phyloP scores from a whole-genome alignment of 2,888 invertebrate species.

The Ectobius pallidus region DNA sequence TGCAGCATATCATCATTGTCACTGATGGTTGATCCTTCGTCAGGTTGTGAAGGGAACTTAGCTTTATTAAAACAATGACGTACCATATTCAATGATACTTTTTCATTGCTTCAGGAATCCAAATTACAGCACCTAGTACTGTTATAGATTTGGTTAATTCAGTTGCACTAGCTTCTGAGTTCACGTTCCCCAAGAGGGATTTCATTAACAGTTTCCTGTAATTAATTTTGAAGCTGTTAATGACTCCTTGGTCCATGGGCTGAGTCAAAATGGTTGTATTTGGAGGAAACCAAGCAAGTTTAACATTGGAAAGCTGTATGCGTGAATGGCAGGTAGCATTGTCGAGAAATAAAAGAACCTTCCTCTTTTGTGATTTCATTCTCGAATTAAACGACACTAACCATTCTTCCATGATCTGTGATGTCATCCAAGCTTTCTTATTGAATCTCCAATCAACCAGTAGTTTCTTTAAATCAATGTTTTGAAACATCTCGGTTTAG shows the following conservation, averaged over 20 bases:
- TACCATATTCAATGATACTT: neutral
- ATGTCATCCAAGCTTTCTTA: conserved; percentile 24
- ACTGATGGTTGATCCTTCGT: neutral
- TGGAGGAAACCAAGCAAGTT: conserved; percentile 7
- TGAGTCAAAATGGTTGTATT: neutral
- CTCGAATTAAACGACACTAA: conserved; percentile 8
- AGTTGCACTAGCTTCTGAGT: neutral
- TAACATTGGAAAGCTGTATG: conserved; percentile 21
- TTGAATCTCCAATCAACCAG: conserved; percentile 6
- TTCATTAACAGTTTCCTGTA: neutral
- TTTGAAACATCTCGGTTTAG: conserved; percentile 18
- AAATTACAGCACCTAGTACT: neutral
- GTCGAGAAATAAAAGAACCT: conserved; percentile 27
- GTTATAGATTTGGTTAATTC: neutral
- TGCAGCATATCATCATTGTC: neutral
- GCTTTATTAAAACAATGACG: neutral
- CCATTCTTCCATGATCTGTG: conserved; percentile 15
- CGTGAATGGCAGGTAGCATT: conserved; percentile 18
- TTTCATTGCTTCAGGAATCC: neutral
- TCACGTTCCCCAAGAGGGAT: neutral
- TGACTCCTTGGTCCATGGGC: conserved; percentile 25
- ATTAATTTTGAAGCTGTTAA: neutral
- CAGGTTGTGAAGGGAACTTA: neutral
- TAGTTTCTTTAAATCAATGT: neutral
- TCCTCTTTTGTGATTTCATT: conserved; percentile 11